A percentile compares a stretch with the other conserved stretches of the same genome.
These are phyloP conservation scores for Acleris sparsana DNA, from an alignment of 2,888 invertebrate genomes.

Conservation along the genomic window DNA sequence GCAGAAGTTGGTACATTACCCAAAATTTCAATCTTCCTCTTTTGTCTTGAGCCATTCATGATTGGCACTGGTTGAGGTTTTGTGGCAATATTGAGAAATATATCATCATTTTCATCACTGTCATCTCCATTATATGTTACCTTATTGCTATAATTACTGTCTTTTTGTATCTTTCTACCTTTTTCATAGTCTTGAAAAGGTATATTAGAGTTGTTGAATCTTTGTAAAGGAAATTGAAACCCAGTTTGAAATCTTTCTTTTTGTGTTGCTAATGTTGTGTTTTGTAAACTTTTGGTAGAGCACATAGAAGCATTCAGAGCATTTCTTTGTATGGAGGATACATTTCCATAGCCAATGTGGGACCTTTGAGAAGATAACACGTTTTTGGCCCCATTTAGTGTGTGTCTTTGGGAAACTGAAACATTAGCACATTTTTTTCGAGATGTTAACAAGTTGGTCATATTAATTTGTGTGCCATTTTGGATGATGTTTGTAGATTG, in stretches of 20 bases:
- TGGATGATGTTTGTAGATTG: not conserved
- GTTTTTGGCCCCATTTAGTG: conserved; percentile 13
- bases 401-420: conserved; percentile 5
- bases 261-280: conserved; percentile 42
- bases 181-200: conserved; percentile 45
- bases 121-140: conserved; percentile 30
- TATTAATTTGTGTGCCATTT: conserved; percentile 2
- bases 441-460: conserved; percentile 42
- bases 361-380: conserved; percentile 4
- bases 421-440: conserved; percentile 27
- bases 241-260: conserved; percentile 62
- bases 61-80: conserved; percentile 9
- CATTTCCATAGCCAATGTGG: conserved; percentile 9
- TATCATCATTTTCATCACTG: conserved; percentile 47
- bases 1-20: conserved; percentile 41
- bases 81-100: conserved; percentile 49
- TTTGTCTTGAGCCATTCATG: conserved; percentile 38
- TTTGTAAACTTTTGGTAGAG: conserved; percentile 39
- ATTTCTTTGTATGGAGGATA: conserved; percentile 11
- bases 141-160: conserved; percentile 19
- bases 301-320: conserved; percentile 18
- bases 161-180: conserved; percentile 20
- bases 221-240: conserved; percentile 61
- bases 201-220: conserved; percentile 56
- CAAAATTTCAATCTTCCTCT: conserved; percentile 34